phyloP scores from a whole-genome alignment of 1,140 invertebrate genomes.

The Papilio dardanus region DNA sequence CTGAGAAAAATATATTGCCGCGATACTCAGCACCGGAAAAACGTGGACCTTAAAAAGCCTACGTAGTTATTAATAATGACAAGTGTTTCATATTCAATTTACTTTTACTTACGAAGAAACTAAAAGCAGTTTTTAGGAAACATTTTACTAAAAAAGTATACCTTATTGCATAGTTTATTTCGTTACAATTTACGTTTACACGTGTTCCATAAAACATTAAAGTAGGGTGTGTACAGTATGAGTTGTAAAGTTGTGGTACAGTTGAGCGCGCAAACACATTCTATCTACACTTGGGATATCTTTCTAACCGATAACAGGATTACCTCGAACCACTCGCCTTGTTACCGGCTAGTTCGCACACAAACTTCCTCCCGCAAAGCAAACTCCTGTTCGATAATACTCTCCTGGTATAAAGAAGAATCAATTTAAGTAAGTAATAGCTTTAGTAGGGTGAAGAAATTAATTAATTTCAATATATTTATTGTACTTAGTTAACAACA shows the following conservation, averaged over 20 bases:
- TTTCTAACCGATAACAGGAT: slow-evolving; percentile 75
- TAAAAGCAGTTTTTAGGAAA: slow-evolving; percentile 1
- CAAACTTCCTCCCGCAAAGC: slow-evolving; percentile 63
- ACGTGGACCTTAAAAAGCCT: slow-evolving; percentile 46
- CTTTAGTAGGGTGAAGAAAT: background rate
- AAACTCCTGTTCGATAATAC: slow-evolving; percentile 60
- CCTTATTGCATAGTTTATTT: background rate
- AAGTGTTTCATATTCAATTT: no score
- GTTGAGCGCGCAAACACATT: slow-evolving; percentile 45
- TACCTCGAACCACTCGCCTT: slow-evolving; percentile 65
- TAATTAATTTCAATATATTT: background rate
- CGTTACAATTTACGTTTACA: background rate
- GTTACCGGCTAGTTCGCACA: slow-evolving; percentile 72
- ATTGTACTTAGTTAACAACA: background rate
- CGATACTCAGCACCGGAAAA: slow-evolving; percentile 48
- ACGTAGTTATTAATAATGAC: background rate
- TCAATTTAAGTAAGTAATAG: slow-evolving; percentile 2
- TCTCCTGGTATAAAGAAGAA: slow-evolving; percentile 56
- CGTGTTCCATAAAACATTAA: slow-evolving; percentile 43
- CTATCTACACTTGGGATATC: slow-evolving; percentile 55
- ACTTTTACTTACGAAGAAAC: no score
- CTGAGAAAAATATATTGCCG: slow-evolving; percentile 69
- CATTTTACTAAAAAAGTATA: background rate
- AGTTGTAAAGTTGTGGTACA: slow-evolving; percentile 57
- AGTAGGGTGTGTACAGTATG: slow-evolving; percentile 46